These are phyloP conservation scores for Cheilosia impressa DNA, from an alignment of 2,888 invertebrate species.

Conservation along the genomic window DNA sequence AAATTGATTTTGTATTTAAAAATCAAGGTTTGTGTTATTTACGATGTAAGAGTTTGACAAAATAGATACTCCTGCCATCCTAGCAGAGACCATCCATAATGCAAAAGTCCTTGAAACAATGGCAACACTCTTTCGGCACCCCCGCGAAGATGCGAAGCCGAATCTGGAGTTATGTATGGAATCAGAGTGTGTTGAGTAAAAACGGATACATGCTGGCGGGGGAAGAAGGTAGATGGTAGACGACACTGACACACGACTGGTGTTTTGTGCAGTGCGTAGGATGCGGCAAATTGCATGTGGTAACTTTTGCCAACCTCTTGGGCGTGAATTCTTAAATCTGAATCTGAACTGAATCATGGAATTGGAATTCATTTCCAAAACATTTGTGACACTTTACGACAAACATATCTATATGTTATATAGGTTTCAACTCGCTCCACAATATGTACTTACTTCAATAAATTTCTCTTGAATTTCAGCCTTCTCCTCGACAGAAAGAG, in stretches of 20 bases:
- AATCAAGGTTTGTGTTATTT: too few species aligned
- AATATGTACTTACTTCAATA: constrained; percentile 86
- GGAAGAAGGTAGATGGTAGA: constrained; percentile 26
- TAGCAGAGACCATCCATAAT: neutral
- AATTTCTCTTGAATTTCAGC: constrained; percentile 91
- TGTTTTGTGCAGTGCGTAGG: constrained; percentile 63
- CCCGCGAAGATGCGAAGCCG: constrained; percentile 59
- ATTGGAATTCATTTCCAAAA: constrained; percentile 8
- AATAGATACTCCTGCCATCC: too few species aligned
- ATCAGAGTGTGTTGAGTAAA: constrained; percentile 6
- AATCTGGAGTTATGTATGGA: constrained; percentile 52
- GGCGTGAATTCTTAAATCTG: constrained; percentile 52
- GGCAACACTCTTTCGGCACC: constrained; percentile 64
- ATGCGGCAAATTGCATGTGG: constrained; percentile 58
- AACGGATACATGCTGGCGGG: neutral
- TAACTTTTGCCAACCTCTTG: constrained; percentile 27
- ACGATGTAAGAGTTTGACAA: too few species aligned
- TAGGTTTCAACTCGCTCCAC: neutral
- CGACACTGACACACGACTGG: constrained; percentile 54
- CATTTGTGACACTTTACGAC: neutral
- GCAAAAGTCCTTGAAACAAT: neutral
- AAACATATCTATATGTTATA: neutral
- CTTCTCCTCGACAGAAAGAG: constrained; percentile 86
- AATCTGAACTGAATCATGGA: constrained; percentile 19
- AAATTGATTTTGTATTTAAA: too few species aligned